phyloP scores from a whole-genome alignment of 2,888 invertebrate species.

The Platycnemis pennipes region DNA sequence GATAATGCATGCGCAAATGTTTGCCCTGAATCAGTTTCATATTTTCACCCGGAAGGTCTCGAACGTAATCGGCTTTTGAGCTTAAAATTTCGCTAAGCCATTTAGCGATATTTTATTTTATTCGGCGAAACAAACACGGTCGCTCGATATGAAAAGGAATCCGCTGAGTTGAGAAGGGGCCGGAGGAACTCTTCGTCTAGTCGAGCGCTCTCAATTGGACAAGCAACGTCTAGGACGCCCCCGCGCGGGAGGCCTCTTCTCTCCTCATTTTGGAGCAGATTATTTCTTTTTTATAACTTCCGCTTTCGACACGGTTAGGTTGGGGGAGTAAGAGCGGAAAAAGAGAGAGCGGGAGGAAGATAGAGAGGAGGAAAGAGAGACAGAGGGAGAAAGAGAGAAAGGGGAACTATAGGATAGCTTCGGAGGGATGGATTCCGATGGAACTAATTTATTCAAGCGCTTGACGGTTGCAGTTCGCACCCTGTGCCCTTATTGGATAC shows the following conservation, averaged over 20 bases:
- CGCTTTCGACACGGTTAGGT: too few relatives aligned
- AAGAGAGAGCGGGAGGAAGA: too few relatives aligned
- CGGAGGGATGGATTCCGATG: background rate
- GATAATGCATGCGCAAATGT: background rate
- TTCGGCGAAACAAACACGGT: background rate
- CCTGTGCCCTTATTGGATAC: background rate
- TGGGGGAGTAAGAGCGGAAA: too few relatives aligned
- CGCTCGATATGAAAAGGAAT: background rate
- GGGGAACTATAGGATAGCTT: background rate
- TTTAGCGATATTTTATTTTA: background rate
- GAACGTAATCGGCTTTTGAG: slow-evolving; percentile 4
- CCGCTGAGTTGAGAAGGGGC: background rate
- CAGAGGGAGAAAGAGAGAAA: background rate
- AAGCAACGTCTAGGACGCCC: background rate
- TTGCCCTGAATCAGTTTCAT: slow-evolving; percentile 7
- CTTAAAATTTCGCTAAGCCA: slow-evolving; percentile 24
- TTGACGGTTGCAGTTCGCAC: background rate
- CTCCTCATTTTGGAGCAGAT: too few relatives aligned
- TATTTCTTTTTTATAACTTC: too few relatives aligned
- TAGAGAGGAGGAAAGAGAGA: too few relatives aligned
- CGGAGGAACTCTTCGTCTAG: background rate
- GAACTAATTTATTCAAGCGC: background rate
- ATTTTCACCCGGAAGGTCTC: background rate
- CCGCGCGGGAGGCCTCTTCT: background rate
- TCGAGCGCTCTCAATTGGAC: background rate